Percentiles rank a stretch among this genome's conserved stretches.
Evolutionary conservation across 2,888 invertebrate genomes (phyloP).

Genomic region (Epiblema foenella): DNA sequence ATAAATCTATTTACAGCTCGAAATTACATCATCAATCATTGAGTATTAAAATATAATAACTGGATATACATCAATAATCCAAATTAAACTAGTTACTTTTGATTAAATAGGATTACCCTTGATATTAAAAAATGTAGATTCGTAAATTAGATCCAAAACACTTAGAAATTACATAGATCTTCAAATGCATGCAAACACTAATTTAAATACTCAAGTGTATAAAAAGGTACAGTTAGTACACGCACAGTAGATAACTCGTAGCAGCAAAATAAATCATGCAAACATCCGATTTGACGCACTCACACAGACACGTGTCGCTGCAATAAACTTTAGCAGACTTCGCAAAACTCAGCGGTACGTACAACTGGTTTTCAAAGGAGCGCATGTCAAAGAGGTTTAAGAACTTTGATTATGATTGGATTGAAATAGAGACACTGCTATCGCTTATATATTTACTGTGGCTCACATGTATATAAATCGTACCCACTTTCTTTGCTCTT

Average conservation of each 20-base stretch:
- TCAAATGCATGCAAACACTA: not conserved
- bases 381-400: no score
- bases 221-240: not conserved
- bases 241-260: no score
- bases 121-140: constrained; percentile 28
- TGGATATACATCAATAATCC: not conserved
- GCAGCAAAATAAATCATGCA: no score
- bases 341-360: no score
- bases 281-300: no score
- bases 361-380: no score
- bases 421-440: no score
- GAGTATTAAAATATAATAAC: constrained; percentile 14
- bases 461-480: not conserved
- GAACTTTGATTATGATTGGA: no score
- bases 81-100: no score
- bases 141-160: constrained; percentile 43
- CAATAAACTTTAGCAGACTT: no score
- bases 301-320: no score
- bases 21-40: not conserved
- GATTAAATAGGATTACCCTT: not conserved
- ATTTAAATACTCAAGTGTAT: not conserved
- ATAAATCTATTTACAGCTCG: not conserved
- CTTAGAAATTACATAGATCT: constrained; percentile 12
- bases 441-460: no score
- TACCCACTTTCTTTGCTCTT: constrained; percentile 1